These are phyloP conservation scores for Macquaria australasica DNA, from an alignment of 2,113 vertebrate genomes.

Conservation along the genomic window DNA sequence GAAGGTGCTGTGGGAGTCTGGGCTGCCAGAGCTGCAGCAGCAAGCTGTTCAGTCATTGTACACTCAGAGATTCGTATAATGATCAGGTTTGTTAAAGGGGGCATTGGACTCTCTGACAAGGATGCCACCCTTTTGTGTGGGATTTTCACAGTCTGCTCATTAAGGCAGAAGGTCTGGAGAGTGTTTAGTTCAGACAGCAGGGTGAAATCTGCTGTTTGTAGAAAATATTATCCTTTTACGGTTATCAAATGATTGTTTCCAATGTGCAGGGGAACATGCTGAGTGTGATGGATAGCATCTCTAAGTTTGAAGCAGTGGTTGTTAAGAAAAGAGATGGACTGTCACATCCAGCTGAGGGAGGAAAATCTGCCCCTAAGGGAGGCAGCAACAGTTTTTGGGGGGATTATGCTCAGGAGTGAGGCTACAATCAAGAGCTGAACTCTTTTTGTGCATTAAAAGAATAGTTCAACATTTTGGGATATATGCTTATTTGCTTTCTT, in stretches of 20 bases:
- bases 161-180: slow-evolving; percentile 27
- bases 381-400: background rate
- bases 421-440: background rate
- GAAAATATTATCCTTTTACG: slow-evolving; percentile 2
- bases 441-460: background rate
- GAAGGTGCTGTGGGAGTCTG: slow-evolving; percentile 9
- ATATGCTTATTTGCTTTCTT: background rate
- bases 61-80: slow-evolving; percentile 10
- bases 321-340: background rate
- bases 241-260: background rate
- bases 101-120: slow-evolving; percentile 23
- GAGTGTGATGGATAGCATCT: background rate
- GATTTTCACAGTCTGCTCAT: slow-evolving; percentile 32
- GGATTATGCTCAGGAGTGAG: background rate
- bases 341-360: background rate
- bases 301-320: background rate
- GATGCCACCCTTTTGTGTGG: slow-evolving; percentile 22
- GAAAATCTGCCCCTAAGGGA: background rate
- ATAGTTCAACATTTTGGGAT: background rate
- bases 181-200: slow-evolving; percentile 2
- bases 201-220: slow-evolving; percentile 5
- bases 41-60: slow-evolving; percentile 8
- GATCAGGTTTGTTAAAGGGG: slow-evolving; percentile 24
- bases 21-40: slow-evolving; percentile 15
- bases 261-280: background rate